Conservation (phyloP, 2,888 invertebrate genomes). For the Elmis aenea region DNA sequence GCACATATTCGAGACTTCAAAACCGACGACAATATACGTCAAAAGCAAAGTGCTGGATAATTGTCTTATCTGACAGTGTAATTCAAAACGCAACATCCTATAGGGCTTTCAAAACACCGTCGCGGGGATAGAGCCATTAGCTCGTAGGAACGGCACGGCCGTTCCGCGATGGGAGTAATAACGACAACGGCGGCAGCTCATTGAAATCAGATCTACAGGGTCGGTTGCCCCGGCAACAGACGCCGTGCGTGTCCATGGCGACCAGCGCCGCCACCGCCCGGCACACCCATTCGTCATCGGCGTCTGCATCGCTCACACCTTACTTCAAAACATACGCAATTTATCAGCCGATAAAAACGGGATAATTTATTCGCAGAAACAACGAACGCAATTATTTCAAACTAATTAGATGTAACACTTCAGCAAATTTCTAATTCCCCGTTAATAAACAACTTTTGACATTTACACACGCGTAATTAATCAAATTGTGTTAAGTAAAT, state of each 20-base stretch:
- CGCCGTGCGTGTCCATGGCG: slow-evolving; percentile 33
- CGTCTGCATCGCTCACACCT: slow-evolving; percentile 36
- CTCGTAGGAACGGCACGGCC: slow-evolving; percentile 8
- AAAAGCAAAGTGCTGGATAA: too few species aligned
- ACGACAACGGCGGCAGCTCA: slow-evolving; percentile 43
- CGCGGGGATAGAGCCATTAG: slow-evolving; percentile 14
- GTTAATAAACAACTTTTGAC: too few species aligned
- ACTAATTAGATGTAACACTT: too few species aligned
- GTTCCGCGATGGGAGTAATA: slow-evolving; percentile 25
- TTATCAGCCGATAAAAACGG: too few species aligned
- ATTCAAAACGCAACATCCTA: slow-evolving; percentile 9
- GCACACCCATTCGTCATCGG: slow-evolving; percentile 32
- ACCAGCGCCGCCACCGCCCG: slow-evolving; percentile 44
- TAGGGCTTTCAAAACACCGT: slow-evolving; percentile 11
- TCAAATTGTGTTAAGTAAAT: too few species aligned
- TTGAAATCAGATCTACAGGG: slow-evolving; percentile 39
- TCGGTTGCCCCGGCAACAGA: slow-evolving; percentile 34
- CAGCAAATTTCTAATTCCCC: too few species aligned
- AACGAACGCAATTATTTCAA: too few species aligned
- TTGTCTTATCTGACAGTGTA: slow-evolving; percentile 6
- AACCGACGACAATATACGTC: too few species aligned
- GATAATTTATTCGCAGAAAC: too few species aligned
- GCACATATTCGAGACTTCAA: too few species aligned
- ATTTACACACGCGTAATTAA: too few species aligned
- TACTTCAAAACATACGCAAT: too few species aligned